These are phyloP conservation scores for Heliconius congener DNA, from an alignment of 1,140 invertebrate species.

Conservation along the genomic window DNA sequence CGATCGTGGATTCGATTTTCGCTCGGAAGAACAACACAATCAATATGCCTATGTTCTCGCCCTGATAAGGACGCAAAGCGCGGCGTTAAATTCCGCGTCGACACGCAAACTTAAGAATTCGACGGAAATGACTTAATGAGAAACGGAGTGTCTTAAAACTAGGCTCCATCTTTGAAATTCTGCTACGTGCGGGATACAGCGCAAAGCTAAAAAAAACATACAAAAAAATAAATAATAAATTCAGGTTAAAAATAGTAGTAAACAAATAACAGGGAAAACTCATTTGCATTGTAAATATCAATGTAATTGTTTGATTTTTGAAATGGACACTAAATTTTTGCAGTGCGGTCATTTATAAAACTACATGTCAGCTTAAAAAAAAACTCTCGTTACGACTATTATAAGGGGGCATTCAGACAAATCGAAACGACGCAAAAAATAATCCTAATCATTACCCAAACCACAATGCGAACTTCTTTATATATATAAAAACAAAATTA, in stretches of 20 bases:
- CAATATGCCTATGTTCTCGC: no score
- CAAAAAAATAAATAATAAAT: neutral
- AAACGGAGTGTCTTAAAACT: no score
- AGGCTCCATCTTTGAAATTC: no score
- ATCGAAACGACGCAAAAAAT: neutral
- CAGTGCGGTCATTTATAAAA: slow-evolving; percentile 12
- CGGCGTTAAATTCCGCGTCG: no score
- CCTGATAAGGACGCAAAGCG: no score
- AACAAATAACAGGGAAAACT: neutral
- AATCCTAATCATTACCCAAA: neutral
- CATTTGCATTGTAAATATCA: neutral
- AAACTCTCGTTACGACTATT: neutral
- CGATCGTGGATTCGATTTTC: no score
- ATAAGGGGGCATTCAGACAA: neutral
- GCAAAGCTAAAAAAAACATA: neutral
- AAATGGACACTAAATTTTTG: slow-evolving; percentile 1
- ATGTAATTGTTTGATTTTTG: slow-evolving; percentile 6
- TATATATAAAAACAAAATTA: neutral
- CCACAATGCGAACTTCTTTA: neutral
- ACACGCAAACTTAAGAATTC: no score
- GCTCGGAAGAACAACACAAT: no score
- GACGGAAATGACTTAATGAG: no score
- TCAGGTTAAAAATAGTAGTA: neutral
- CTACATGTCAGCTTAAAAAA: slow-evolving; percentile 11
- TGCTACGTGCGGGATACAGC: no score